phyloP scores from a whole-genome alignment of 2,797 vertebrate species.

The Anolis apletophallus region DNA sequence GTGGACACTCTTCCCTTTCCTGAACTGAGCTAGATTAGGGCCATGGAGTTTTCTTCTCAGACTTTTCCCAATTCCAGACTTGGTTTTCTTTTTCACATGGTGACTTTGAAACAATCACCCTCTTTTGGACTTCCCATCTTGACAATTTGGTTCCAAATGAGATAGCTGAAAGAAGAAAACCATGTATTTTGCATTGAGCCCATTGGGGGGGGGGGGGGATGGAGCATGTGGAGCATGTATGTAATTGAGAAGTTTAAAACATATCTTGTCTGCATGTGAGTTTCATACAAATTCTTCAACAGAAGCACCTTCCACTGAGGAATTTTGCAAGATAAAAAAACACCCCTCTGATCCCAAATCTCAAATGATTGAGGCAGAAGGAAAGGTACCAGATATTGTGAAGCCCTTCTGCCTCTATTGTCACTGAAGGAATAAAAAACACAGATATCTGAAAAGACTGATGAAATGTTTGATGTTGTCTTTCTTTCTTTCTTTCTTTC shows the following conservation, averaged over 20 bases:
- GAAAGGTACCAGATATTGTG: slow-evolving; percentile 58
- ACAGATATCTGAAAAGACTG: slow-evolving; percentile 62
- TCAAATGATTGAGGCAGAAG: slow-evolving; percentile 55
- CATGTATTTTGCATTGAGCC: not conserved
- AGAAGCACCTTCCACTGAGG: not conserved
- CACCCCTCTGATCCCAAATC: slow-evolving; percentile 44
- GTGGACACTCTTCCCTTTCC: not conserved
- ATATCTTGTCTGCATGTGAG: not conserved
- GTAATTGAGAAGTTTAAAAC: not conserved
- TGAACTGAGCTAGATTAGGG: not conserved
- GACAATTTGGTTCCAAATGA: not conserved
- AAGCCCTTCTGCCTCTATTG: slow-evolving; percentile 55
- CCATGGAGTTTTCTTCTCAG: not conserved
- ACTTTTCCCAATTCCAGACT: not conserved
- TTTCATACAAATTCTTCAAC: not conserved
- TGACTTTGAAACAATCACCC: no score
- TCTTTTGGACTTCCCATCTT: not conserved
- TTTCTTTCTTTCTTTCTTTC: slow-evolving; percentile 39
- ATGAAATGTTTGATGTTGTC: slow-evolving; percentile 64
- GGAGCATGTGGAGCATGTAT: not conserved
- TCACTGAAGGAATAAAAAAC: slow-evolving; percentile 64
- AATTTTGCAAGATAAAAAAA: not conserved
- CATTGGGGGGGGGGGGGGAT: no score
- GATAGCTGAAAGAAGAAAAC: not conserved
- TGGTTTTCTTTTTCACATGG: no score